Base-by-base conservation (phyloP, 1,140 invertebrate genomes). In the Platyura marginata region DNA sequence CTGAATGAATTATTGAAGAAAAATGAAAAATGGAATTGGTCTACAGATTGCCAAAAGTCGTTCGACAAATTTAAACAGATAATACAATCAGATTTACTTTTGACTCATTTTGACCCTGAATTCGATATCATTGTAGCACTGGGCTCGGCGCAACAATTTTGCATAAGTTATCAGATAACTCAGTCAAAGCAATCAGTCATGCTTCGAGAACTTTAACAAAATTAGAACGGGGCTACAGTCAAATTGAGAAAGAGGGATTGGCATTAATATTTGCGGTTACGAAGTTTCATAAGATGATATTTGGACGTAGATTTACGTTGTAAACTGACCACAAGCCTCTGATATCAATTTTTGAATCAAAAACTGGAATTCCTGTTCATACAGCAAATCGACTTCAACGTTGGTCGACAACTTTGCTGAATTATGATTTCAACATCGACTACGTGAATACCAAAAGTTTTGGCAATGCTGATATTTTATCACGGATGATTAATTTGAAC, bases 171-270 rank as follows among this genome's bases (percentile, higher is more conserved):
- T 10, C 42, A 11, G 52, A 65, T 46, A 62, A 54, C 2, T 16
- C 19, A 6, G 64, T 68, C 46, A 49, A 52, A 11, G 65, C 66
- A 1, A 63, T 74, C 16, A 55, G 55, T 9, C 71, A 51, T 51
- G 65, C 57, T 1, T 72, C 67, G 13, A 50, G 61, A 21, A 60
- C 63, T 4, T 49, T 74, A 10, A 62, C 50, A 16, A 23, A 39
- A 3, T 49, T 63, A 3, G 63, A 75, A 50, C 48, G 51, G 46
- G 64, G 65, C 11, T 74, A 72, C 49, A 51, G 55, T 16, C 62
- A 70, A 44, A 52, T 69, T 5, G 67, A 77, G 25, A 65, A 65
- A 47, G 71, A 76, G 53, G 67, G 56, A 1, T 51, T 68, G 8
- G 56, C 61, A 3, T 59, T 73, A 21, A 45, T 69, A 29, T 67